Evolutionary conservation across 1,140 invertebrate genomes (phyloP).

Genomic region (Lethrus apterus): DNA sequence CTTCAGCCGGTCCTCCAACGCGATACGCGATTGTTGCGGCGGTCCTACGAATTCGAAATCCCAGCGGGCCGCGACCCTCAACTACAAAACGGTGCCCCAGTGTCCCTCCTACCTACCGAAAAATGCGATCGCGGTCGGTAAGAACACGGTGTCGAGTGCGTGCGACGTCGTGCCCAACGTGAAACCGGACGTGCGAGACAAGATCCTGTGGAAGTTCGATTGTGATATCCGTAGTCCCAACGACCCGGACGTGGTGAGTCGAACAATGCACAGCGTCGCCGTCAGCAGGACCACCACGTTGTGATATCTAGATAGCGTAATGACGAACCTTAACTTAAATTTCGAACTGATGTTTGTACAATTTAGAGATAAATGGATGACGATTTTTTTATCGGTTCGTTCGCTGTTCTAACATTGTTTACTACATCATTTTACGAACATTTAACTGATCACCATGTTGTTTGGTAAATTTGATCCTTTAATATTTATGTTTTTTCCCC

Average conservation of each 20-base stretch:
- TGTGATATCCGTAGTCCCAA: slow-evolving; percentile 37
- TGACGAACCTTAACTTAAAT: too few relatives aligned
- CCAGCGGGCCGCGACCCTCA: slow-evolving; percentile 31
- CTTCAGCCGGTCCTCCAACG: slow-evolving; percentile 32
- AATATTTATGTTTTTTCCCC: too few relatives aligned
- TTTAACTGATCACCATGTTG: too few relatives aligned
- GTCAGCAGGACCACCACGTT: slow-evolving; percentile 39
- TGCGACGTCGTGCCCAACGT: slow-evolving; percentile 30
- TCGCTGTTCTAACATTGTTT: too few relatives aligned
- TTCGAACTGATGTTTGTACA: too few relatives aligned
- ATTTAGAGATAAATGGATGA: too few relatives aligned
- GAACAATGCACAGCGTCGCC: slow-evolving; percentile 34
- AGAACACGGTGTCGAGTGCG: slow-evolving; percentile 14
- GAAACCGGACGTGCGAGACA: slow-evolving; percentile 25
- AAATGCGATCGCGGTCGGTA: slow-evolving; percentile 27
- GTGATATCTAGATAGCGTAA: slow-evolving; percentile 37
- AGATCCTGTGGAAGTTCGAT: slow-evolving; percentile 40
- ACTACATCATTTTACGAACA: too few relatives aligned
- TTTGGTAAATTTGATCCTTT: too few relatives aligned
- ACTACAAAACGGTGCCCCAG: slow-evolving; percentile 31
- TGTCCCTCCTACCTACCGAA: slow-evolving; percentile 28
- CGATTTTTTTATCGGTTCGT: too few relatives aligned
- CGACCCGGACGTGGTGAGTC: slow-evolving; percentile 36
- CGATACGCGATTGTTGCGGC: slow-evolving; percentile 38
- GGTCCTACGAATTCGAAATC: slow-evolving; percentile 32